Evolutionary conservation across 2,888 invertebrate genomes (phyloP).

Genomic region (Pimpla rufipes): DNA sequence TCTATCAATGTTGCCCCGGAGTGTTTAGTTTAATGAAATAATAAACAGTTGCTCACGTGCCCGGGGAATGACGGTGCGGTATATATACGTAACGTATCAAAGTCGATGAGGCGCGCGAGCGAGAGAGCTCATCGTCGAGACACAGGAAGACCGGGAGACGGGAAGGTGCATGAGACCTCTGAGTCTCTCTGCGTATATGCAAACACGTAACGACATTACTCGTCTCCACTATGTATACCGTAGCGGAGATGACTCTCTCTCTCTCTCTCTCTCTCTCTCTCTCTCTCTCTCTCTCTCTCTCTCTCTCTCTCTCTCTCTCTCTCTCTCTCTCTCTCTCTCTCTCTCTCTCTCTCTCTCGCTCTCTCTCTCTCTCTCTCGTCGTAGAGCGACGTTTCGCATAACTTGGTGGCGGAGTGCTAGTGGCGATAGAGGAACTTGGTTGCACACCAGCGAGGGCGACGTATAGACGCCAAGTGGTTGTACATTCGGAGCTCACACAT

Average conservation of each 20-base stretch:
- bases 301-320: too few species aligned
- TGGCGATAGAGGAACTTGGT: conserved; percentile 31
- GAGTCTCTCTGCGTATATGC: conserved; percentile 41
- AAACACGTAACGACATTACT: conserved; percentile 59
- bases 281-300: too few species aligned
- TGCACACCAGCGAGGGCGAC: background rate
- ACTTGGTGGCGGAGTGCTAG: conserved; percentile 40
- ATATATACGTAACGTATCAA: background rate
- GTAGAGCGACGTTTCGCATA: conserved; percentile 31
- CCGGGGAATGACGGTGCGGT: background rate
- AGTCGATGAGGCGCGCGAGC: conserved; percentile 16
- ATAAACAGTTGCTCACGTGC: background rate
- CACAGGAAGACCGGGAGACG: conserved; percentile 14
- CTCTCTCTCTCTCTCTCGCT: too few species aligned
- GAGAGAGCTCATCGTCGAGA: conserved; percentile 12
- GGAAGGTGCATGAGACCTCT: conserved; percentile 22
- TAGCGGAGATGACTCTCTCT: conserved; percentile 17
- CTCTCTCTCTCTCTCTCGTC: too few species aligned
- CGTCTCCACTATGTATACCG: conserved; percentile 16
- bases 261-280: too few species aligned
- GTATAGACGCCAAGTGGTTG: conserved; percentile 4
- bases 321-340: too few species aligned
- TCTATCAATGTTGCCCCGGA: background rate
- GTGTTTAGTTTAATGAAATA: conserved; percentile 10
- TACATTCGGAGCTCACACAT: conserved; percentile 16